Conservation (phyloP, 1,140 invertebrate genomes). For the Pentalonia nigronervosa region DNA sequence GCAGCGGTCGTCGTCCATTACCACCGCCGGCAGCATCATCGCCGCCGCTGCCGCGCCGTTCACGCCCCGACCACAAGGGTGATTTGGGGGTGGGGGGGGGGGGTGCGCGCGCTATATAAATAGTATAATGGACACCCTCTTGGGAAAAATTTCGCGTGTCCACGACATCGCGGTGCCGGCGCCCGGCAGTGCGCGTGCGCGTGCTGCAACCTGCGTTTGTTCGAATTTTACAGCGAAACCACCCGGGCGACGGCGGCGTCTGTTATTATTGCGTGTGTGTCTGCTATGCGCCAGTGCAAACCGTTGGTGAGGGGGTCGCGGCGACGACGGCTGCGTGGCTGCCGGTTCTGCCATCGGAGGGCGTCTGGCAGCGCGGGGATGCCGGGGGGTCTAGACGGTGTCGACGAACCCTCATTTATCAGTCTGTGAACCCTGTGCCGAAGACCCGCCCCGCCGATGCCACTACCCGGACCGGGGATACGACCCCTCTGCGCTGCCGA, state of each 20-base stretch:
- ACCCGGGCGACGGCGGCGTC: not conserved
- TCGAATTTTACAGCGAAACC: not conserved
- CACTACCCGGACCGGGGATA: not conserved
- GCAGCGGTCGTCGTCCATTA: not conserved
- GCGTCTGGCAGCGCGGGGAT: not conserved
- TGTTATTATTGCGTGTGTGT: constrained; percentile 1
- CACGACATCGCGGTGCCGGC: too few relatives aligned
- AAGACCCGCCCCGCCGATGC: not conserved
- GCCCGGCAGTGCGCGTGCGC: not conserved
- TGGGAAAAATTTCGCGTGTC: not conserved
- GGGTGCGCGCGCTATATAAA: too few relatives aligned
- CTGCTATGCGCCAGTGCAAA: constrained; percentile 44
- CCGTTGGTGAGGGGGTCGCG: not conserved
- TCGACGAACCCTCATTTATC: constrained; percentile 53
- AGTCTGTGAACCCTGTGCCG: constrained; percentile 21
- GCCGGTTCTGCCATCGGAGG: not conserved
- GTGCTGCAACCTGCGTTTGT: not conserved
- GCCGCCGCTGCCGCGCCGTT: too few relatives aligned
- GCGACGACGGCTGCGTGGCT: not conserved
- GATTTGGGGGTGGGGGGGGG: too few relatives aligned
- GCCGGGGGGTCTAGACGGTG: constrained; percentile 43
- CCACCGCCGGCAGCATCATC: too few relatives aligned
- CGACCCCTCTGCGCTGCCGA: not conserved
- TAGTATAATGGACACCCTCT: not conserved
- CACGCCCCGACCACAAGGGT: too few relatives aligned